Evolutionary conservation across 2,888 invertebrate species (phyloP), one percentile per base, ranked within the genome.

Genomic region (Linnaemya tessellans): DNA sequence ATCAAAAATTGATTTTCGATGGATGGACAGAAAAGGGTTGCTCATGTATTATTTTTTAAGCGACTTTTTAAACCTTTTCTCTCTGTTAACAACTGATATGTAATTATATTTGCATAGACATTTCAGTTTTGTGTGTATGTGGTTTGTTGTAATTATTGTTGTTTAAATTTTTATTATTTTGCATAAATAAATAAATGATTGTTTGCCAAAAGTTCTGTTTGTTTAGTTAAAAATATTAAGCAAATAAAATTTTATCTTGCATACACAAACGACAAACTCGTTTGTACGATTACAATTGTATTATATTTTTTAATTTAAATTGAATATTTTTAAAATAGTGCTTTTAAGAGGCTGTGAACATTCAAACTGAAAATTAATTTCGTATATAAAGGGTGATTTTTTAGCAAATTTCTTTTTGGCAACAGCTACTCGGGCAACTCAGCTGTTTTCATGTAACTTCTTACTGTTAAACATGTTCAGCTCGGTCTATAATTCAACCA

Each of bases 101-200:
- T 46, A 78, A 73, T 84, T 84, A 64, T 84, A 81, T 81, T 84
- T 84, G 81, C 74, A 84, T 84, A 81, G 78, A 73, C 35, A 13
- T 70, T 35, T 62, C 9, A 46, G 8, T 41, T 49, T 56, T 70
- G 11, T 15, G 15, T 56, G n/a, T 75, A 11, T 62, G n/a, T 22
- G 7, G n/a, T 22, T 74, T 78, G 18, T 79, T 79, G 54, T 73
- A 83, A 74, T 68, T 81, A 30, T 65, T 73, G 38, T 65, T 73
- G 38, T 64, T 73, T 9, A 41, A 54, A 65, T 35, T 58, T 70
- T 20, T 15, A 18, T 43, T 30, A 67, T 80, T 84, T 80, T 73
- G 70, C 84, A 84, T 84, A 84, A 80, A 70, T 70, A 84, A 84
- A 84, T 80, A 84, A 51, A 10, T 41, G 1, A 49, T 51, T 80